Evolutionary conservation across 53 echinoderm and acorn worm genomes (phyloP).

Genomic region (Stichopus horrens): DNA sequence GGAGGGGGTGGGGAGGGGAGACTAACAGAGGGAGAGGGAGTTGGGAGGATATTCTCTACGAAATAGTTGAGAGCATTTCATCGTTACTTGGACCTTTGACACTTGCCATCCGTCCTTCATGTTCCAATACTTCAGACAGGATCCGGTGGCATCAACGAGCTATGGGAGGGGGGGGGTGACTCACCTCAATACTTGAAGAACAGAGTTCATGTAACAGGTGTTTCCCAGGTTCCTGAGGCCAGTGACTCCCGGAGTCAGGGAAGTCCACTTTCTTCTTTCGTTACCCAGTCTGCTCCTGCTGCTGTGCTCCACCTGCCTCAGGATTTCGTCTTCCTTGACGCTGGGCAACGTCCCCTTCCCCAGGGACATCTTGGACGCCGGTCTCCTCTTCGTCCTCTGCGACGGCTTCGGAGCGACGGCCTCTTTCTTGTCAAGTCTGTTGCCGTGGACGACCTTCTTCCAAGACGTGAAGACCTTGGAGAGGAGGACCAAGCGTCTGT

Average conservation of each 20-base stretch:
- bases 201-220: slow-evolving; percentile 97
- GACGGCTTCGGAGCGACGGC: not conserved
- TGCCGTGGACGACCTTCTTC: slow-evolving; percentile 78
- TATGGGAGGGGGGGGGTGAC: not conserved
- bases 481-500: slow-evolving; percentile 79
- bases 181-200: slow-evolving; percentile 91
- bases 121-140: not conserved
- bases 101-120: no score
- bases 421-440: slow-evolving; percentile 60
- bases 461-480: slow-evolving; percentile 83
- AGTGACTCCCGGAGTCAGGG: slow-evolving; percentile 86
- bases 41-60: no score
- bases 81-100: no score
- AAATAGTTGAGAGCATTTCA: no score
- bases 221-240: slow-evolving; percentile 93
- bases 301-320: not conserved
- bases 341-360: slow-evolving; percentile 4
- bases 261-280: slow-evolving; percentile 81
- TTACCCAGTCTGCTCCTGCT: not conserved
- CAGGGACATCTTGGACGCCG: slow-evolving; percentile 4
- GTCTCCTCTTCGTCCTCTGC: slow-evolving; percentile 28
- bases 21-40: no score
- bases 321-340: slow-evolving; percentile 40
- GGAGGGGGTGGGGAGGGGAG: no score
- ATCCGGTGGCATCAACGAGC: not conserved